These are phyloP conservation scores for Platycheirus rosarum DNA, from an alignment of 2,888 invertebrate genomes.

Conservation along the genomic window DNA sequence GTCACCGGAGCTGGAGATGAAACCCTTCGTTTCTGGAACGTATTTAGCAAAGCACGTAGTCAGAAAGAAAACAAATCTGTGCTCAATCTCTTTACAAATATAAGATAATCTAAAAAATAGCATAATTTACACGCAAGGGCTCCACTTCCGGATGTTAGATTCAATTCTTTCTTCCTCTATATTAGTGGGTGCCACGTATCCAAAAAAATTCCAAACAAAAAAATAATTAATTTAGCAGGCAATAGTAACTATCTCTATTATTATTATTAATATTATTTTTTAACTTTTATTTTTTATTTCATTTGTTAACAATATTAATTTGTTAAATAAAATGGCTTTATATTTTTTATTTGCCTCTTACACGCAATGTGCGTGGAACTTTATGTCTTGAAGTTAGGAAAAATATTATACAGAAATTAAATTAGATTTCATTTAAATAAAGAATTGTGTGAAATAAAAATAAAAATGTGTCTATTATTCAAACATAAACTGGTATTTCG, in stretches of 20 bases:
- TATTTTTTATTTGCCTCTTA: slow-evolving; percentile 49
- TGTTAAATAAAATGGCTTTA: slow-evolving; percentile 43
- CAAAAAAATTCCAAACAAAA: slow-evolving; percentile 12
- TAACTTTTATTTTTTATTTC: slow-evolving; percentile 16
- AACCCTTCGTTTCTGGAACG: slow-evolving; percentile 99
- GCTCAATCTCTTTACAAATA: slow-evolving; percentile 94
- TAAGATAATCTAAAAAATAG: slow-evolving; percentile 84
- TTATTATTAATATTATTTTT: slow-evolving; percentile 12
- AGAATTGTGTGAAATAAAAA: slow-evolving; percentile 29
- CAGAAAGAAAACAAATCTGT: slow-evolving; percentile 97
- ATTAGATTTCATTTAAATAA: slow-evolving; percentile 28
- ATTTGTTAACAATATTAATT: slow-evolving; percentile 29
- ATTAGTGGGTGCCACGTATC: slow-evolving; percentile 32
- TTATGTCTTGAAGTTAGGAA: slow-evolving; percentile 46
- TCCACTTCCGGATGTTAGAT: slow-evolving; percentile 9
- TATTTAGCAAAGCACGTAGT: slow-evolving; percentile 98
- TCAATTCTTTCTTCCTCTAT: slow-evolving; percentile 12
- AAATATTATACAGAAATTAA: slow-evolving; percentile 48
- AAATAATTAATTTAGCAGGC: slow-evolving; percentile 16
- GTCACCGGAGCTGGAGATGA: slow-evolving; percentile 99
- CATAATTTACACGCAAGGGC: slow-evolving; percentile 47
- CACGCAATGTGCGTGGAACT: slow-evolving; percentile 10
- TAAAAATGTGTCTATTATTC: no score
- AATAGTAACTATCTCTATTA: slow-evolving; percentile 10
- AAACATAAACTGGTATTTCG: no score